phyloP scores from a whole-genome alignment of 2,888 invertebrate species.

The Iphiclides podalirius region DNA sequence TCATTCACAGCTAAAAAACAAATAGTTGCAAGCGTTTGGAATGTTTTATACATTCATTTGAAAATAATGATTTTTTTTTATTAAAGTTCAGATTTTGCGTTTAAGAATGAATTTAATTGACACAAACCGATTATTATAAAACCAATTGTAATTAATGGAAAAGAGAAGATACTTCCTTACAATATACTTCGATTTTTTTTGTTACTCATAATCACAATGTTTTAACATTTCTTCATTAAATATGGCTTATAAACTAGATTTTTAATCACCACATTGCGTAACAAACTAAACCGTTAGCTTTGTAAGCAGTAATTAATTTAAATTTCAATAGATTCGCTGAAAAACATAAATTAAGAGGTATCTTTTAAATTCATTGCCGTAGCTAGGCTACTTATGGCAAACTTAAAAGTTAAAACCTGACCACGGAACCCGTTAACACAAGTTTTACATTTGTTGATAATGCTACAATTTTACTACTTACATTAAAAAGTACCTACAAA shows the following conservation, averaged over 20 bases:
- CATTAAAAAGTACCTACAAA: neutral
- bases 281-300: constrained; percentile 5
- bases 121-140: too few species aligned
- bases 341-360: constrained; percentile 12
- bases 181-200: too few species aligned
- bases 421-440: constrained; percentile 15
- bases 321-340: constrained; percentile 8
- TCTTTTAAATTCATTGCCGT: constrained; percentile 10
- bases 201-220: neutral
- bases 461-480: neutral
- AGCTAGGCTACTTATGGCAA: constrained; percentile 14
- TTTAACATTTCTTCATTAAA: neutral
- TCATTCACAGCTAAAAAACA: too few species aligned
- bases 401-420: constrained; percentile 6
- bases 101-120: too few species aligned
- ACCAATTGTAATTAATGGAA: too few species aligned
- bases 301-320: constrained; percentile 2
- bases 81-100: too few species aligned
- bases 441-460: constrained; percentile 9
- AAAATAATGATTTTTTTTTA: too few species aligned
- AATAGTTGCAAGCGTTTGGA: too few species aligned
- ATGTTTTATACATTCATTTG: neutral
- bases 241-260: neutral
- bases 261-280: neutral
- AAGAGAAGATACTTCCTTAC: too few species aligned